Evolutionary conservation across 2,113 vertebrate genomes (phyloP).

Genomic region (Melanotaenia duboulayi): DNA sequence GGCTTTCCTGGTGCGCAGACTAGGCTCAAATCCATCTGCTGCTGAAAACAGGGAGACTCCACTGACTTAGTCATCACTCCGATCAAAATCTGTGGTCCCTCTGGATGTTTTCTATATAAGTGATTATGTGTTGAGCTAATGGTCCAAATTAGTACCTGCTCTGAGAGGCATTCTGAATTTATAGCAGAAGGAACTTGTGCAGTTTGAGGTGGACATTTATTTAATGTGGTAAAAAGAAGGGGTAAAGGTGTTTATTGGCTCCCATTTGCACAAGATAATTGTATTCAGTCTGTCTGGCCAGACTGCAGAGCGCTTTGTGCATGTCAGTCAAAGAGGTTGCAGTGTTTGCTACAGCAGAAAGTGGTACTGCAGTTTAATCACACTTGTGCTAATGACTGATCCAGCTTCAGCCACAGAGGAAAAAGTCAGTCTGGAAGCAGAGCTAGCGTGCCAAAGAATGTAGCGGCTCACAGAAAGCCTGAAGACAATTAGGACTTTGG

Average conservation of each 20-base stretch:
- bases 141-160: slow-evolving; percentile 24
- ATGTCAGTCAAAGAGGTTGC: neutral
- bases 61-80: slow-evolving; percentile 7
- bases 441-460: slow-evolving; percentile 1
- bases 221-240: slow-evolving; percentile 12
- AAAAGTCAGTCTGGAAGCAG: neutral
- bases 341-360: neutral
- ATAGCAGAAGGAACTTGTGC: neutral
- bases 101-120: slow-evolving; percentile 20
- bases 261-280: slow-evolving; percentile 26
- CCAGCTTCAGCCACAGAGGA: slow-evolving; percentile 17
- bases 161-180: slow-evolving; percentile 3
- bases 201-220: slow-evolving; percentile 12
- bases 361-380: slow-evolving; percentile 4
- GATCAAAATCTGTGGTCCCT: slow-evolving; percentile 28
- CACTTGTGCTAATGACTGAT: slow-evolving; percentile 16
- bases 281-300: neutral
- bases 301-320: neutral
- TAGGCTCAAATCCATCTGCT: slow-evolving; percentile 34
- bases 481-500: slow-evolving; percentile 26
- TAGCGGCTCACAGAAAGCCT: slow-evolving; percentile 12
- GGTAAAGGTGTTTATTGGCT: slow-evolving; percentile 25
- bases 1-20: slow-evolving; percentile 57
- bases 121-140: neutral
- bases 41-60: slow-evolving; percentile 25